Evolutionary conservation across 2,888 invertebrate genomes (phyloP), one percentile per base, ranked within the genome.

Genomic region (Drosophila incognita): DNA sequence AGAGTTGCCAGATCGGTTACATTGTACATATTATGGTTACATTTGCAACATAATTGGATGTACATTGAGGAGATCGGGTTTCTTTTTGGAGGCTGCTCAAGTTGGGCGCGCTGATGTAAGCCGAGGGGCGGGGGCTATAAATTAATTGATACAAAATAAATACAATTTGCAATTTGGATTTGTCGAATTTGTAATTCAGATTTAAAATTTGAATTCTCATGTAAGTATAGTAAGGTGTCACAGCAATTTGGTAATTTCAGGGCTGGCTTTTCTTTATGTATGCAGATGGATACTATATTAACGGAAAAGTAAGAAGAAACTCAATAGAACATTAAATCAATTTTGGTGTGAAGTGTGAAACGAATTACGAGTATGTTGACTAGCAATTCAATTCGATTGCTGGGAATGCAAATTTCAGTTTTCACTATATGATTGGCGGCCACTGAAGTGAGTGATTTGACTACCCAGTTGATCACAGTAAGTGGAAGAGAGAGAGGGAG

Each of bases 191-290:
- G 40, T 65, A 8, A 24, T 68, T 73, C 79, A 42, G 57, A 68
- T 78, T 71, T 66, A 18, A 31, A 49, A 53, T 68, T 62, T 54
- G 36, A 64, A 64, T 70, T 77, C 78, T 81, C 49, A 67, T 67
- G 60, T 87, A 86, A 90, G 86, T 87, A 87, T 87, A 87, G 91
- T 90, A 87, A 87, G 88, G 88, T 90, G 86, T 87, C 85, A 90
- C 87, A 89, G 70, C 79, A 85, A 87, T 87, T 81, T 84, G 35
- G 46, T 60, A 68, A 71, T 73, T 72, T 71, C 49, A 65, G 69
- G 60, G 62, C 80, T 78, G 70, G 74, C 69, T 60, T 46, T 71
- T 80, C 58, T 42, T 76, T 68, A 48, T 61, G 79, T 60, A 57
- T n/a, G 18, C 27, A 56, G 38, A 56, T 21, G 21, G 57, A 57